These are phyloP conservation scores for Nematostella vectensis DNA, from an alignment of 92 coral and sea anemone genomes.

Conservation along the genomic window DNA sequence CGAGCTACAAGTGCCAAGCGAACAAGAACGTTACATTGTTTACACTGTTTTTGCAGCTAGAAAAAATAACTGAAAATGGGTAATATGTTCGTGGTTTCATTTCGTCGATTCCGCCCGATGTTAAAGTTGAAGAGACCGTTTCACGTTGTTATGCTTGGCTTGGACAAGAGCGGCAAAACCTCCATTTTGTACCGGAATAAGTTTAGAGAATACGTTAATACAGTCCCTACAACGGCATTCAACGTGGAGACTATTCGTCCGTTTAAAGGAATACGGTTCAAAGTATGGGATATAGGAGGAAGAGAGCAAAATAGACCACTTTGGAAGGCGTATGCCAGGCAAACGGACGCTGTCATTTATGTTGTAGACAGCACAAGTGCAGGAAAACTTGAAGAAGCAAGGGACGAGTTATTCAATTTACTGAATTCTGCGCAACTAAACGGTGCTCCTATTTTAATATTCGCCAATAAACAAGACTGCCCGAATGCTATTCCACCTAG, in stretches of 20 bases:
- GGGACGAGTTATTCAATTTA: conserved; percentile 86
- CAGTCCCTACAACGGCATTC: conserved; percentile 80
- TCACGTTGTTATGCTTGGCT: conserved; percentile 93
- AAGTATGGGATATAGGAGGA: conserved; percentile 97
- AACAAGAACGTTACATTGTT: too few relatives aligned
- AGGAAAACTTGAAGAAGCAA: conserved; percentile 85
- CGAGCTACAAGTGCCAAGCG: too few relatives aligned
- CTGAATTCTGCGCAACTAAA: conserved; percentile 90
- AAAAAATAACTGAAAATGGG: conserved; percentile 60
- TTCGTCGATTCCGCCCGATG: conserved; percentile 68
- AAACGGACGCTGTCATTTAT: conserved; percentile 79
- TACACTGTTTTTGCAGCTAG: too few relatives aligned
- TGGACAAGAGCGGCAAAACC: conserved; percentile 93
- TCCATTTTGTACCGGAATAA: conserved; percentile 89
- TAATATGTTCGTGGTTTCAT: conserved; percentile 52
- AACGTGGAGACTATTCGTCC: conserved; percentile 91
- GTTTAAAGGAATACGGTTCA: conserved; percentile 72
- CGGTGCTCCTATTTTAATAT: conserved; percentile 81
- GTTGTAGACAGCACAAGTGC: conserved; percentile 94
- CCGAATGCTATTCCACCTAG: conserved; percentile 71
- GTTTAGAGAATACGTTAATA: conserved; percentile 57
- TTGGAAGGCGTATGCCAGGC: conserved; percentile 92
- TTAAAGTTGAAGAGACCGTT: conserved; percentile 64
- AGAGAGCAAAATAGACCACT: conserved; percentile 92
- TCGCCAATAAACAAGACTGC: conserved; percentile 93